A percentile compares a stretch with the other conserved stretches of the same genome.
phyloP scores from a whole-genome alignment of 2,113 vertebrate species.

The Stercorarius parasiticus region DNA sequence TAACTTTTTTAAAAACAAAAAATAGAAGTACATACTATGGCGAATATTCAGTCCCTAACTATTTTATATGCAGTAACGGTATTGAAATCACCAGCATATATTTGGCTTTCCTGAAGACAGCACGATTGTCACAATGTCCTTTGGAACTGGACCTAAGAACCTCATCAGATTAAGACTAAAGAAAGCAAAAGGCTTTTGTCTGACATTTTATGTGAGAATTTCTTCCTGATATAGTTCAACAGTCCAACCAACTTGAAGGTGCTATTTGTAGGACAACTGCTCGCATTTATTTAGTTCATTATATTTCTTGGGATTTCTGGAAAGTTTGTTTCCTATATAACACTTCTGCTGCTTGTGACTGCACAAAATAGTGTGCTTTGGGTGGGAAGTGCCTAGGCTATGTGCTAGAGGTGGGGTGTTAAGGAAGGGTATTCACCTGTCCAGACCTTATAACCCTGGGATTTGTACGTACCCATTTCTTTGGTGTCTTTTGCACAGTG shows the following conservation, averaged over 20 bases:
- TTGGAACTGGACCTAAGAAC: not conserved
- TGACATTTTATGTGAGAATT: not conserved
- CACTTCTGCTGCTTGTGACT: not conserved
- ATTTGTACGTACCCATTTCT: not conserved
- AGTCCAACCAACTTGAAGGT: not conserved
- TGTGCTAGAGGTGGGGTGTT: not conserved
- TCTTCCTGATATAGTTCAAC: not conserved
- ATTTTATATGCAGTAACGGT: not conserved
- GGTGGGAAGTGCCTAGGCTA: not conserved
- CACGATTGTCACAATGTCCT: not conserved
- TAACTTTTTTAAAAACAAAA: conserved; percentile 5
- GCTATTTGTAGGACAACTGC: not conserved
- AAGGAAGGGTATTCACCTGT: not conserved
- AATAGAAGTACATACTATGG: not conserved
- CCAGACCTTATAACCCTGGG: not conserved
- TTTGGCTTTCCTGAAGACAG: not conserved
- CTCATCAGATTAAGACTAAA: not conserved
- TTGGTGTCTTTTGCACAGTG: not conserved
- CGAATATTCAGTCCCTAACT: not conserved
- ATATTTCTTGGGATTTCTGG: not conserved
- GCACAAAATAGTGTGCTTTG: not conserved
- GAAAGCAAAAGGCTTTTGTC: not conserved
- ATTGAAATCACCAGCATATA: not conserved
- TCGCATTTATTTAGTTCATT: not conserved
- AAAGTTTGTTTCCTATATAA: not conserved